Conservation (phyloP, 2,888 invertebrate genomes). For the Physocephala rufipes region DNA sequence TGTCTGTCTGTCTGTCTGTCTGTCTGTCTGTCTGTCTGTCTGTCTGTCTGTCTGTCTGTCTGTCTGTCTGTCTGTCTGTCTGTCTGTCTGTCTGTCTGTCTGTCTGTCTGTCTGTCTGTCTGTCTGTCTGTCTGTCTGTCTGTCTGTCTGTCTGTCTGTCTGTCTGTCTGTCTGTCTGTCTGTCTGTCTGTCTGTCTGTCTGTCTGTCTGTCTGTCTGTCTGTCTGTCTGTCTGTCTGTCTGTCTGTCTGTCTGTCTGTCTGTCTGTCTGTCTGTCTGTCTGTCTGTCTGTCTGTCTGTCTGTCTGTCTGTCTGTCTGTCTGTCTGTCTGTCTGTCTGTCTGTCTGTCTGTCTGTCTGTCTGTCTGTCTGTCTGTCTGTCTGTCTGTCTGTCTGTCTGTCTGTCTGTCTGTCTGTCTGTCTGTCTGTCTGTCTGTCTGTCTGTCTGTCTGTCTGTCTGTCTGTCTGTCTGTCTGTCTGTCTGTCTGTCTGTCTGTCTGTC, state of each 20-base stretch:
- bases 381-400: constrained; percentile 20
- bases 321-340: constrained; percentile 20
- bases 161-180: constrained; percentile 20
- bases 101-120: constrained; percentile 20
- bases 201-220: constrained; percentile 20
- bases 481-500: constrained; percentile 20
- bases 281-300: constrained; percentile 20
- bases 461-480: constrained; percentile 20
- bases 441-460: constrained; percentile 20
- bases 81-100: constrained; percentile 20
- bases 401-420: constrained; percentile 20
- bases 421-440: constrained; percentile 20
- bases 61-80: constrained; percentile 20
- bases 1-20: constrained; percentile 20
- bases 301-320: constrained; percentile 20
- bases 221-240: constrained; percentile 20
- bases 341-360: constrained; percentile 20
- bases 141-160: constrained; percentile 20
- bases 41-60: constrained; percentile 20
- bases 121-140: constrained; percentile 20
- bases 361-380: constrained; percentile 20
- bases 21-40: constrained; percentile 20
- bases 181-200: constrained; percentile 20
- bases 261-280: constrained; percentile 20
- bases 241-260: constrained; percentile 20